A percentile compares a stretch with the other conserved stretches of the same genome.
These are phyloP conservation scores for Julus scanicus DNA, from an alignment of 2,888 invertebrate genomes.

Conservation along the genomic window DNA sequence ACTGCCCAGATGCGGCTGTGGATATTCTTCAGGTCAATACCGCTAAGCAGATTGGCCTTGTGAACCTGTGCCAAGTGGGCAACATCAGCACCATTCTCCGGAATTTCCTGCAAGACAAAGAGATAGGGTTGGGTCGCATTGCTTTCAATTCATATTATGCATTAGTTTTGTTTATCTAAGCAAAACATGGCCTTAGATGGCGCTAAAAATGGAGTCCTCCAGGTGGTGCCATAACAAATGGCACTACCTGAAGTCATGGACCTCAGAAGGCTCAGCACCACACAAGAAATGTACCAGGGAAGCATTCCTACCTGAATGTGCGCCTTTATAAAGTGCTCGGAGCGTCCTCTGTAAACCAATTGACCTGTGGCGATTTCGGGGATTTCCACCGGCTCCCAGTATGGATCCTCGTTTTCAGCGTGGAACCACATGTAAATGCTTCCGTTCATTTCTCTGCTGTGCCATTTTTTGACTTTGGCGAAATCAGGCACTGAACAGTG, in stretches of 20 bases:
- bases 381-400: constrained; percentile 75
- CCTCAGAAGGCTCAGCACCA: too few species aligned
- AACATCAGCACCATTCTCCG: constrained; percentile 89
- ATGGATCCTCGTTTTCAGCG: constrained; percentile 76
- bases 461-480: constrained; percentile 78
- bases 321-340: constrained; percentile 79
- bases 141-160: too few species aligned
- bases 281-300: not conserved
- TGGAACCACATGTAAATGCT: constrained; percentile 87
- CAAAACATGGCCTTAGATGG: too few species aligned
- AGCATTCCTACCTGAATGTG: constrained; percentile 76
- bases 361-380: constrained; percentile 70
- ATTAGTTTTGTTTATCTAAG: too few species aligned
- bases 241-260: too few species aligned
- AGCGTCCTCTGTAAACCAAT: constrained; percentile 79
- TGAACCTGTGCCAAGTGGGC: constrained; percentile 84
- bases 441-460: constrained; percentile 76
- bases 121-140: too few species aligned
- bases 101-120: constrained; percentile 76
- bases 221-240: too few species aligned
- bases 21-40: constrained; percentile 65
- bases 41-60: constrained; percentile 71
- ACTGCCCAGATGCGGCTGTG: constrained; percentile 66
- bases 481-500: constrained; percentile 74
- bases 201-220: too few species aligned